phyloP scores from a whole-genome alignment of 2,888 invertebrate genomes.

The Congeria kusceri region DNA sequence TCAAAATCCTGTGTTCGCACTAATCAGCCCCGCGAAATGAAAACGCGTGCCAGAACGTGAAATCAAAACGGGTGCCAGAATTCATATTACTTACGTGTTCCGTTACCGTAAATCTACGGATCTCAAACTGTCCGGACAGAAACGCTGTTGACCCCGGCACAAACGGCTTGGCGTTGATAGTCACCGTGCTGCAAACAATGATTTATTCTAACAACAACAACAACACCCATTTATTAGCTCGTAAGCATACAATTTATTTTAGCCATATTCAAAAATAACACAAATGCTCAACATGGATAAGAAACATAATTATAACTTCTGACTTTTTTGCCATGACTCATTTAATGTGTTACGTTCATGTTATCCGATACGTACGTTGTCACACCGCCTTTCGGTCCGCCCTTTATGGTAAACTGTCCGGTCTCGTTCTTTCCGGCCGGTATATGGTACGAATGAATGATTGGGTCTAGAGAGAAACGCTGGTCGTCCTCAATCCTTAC shows the following conservation, averaged over 20 bases:
- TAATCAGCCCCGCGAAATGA: too few species aligned
- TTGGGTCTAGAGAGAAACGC: slow-evolving; percentile 38
- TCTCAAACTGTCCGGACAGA: slow-evolving; percentile 50
- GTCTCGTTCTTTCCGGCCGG: slow-evolving; percentile 36
- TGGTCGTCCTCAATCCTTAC: slow-evolving; percentile 60
- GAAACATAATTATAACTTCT: too few species aligned
- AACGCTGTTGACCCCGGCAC: slow-evolving; percentile 16
- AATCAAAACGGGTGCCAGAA: too few species aligned
- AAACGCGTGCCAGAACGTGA: too few species aligned
- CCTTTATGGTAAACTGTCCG: slow-evolving; percentile 39
- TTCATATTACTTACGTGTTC: slow-evolving; percentile 22
- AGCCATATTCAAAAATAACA: too few species aligned
- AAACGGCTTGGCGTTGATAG: slow-evolving; percentile 52
- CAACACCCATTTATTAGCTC: too few species aligned
- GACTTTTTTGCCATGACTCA: too few species aligned
- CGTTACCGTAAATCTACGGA: slow-evolving; percentile 49
- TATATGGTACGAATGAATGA: slow-evolving; percentile 16
- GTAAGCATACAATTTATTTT: too few species aligned
- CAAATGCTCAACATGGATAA: too few species aligned
- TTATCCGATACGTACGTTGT: slow-evolving; percentile 44
- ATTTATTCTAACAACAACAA: too few species aligned
- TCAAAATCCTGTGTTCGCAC: too few species aligned
- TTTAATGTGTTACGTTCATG: not conserved
- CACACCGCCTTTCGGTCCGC: slow-evolving; percentile 39
- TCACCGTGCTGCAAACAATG: slow-evolving; percentile 52